Evolutionary conservation across 2,113 vertebrate species (phyloP), one percentile per base, ranked within the genome.

Genomic region (Arothron firmamentum): DNA sequence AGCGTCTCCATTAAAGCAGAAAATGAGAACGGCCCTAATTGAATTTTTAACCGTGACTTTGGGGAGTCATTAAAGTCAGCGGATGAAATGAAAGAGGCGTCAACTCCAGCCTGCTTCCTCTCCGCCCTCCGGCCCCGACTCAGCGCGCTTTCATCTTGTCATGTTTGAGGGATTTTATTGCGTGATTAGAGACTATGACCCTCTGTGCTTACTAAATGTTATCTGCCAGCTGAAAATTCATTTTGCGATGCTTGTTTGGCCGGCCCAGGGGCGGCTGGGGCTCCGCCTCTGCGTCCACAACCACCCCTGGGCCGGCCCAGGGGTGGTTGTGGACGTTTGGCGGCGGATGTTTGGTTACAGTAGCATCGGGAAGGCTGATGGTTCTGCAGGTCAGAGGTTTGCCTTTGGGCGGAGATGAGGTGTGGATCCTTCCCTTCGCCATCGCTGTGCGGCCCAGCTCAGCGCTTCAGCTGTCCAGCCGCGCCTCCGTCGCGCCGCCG

Each of bases 371-470:
- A n/a, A n/a, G n/a, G n/a, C n/a, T n/a, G n/a, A n/a, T n/a, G n/a
- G n/a, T n/a, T n/a, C n/a, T n/a, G n/a, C n/a, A n/a, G n/a, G n/a
- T n/a, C n/a, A n/a, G n/a, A n/a, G n/a, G n/a, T n/a, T n/a, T n/a
- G n/a, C n/a, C n/a, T n/a, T n/a, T n/a, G n/a, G n/a, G n/a, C n/a
- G n/a, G n/a, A n/a, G n/a, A n/a, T n/a, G n/a, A n/a, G n/a, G n/a
- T n/a, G n/a, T n/a, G n/a, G n/a, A n/a, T n/a, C n/a, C n/a, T n/a
- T n/a, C n/a, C n/a, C n/a, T n/a, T n/a, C 62, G 59, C 61, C 75
- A 77, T 86, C 78, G 83, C 76, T 79, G 68, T 76, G 81, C 73
- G 59, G 60, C 75, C 71, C 67, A 77, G 81, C 79, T 71, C 72
- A 67, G 52, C 60, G 52, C 50, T 66, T 59, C 61, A 54, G 61